Percentiles rank a stretch among this genome's conserved stretches.
phyloP scores from a whole-genome alignment of 2,888 invertebrate species.

The Trimorus sp. region DNA sequence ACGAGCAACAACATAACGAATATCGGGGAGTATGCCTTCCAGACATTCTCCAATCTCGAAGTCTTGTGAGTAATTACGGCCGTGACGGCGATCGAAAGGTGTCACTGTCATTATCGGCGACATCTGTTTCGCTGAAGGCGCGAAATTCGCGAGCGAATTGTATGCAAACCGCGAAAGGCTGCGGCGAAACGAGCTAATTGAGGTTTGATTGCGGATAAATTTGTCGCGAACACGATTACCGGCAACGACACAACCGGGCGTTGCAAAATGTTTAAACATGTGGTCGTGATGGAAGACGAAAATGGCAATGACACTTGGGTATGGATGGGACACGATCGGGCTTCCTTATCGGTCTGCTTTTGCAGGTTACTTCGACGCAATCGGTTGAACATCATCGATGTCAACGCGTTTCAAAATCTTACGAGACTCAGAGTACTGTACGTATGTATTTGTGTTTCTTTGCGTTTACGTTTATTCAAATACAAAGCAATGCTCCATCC shows the following conservation, averaged over 20 bases:
- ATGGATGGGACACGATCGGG: conserved; percentile 59
- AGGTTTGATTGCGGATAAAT: conserved; percentile 41
- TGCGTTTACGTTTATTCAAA: too few species aligned
- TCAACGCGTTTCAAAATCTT: conserved; percentile 90
- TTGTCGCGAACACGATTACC: conserved; percentile 32
- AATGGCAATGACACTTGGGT: conserved; percentile 65
- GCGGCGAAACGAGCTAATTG: conserved; percentile 17
- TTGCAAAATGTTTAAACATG: conserved; percentile 52
- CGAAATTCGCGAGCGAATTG: not conserved
- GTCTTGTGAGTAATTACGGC: conserved; percentile 88
- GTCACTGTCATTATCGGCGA: conserved; percentile 18
- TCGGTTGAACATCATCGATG: conserved; percentile 89
- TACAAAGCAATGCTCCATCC: too few species aligned
- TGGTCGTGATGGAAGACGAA: conserved; percentile 55
- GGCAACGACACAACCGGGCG: conserved; percentile 39
- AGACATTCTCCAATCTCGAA: conserved; percentile 86
- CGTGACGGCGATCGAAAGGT: not conserved
- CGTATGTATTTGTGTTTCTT: conserved; percentile 83
- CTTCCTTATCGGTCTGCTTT: conserved; percentile 69
- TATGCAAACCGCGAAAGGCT: not conserved
- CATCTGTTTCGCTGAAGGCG: not conserved
- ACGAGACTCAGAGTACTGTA: conserved; percentile 92
- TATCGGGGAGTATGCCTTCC: conserved; percentile 87
- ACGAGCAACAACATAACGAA: conserved; percentile 90
- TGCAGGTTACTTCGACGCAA: conserved; percentile 93